These are phyloP conservation scores for Catamblyrhynchus diadema DNA, from an alignment of 2,797 vertebrate species.

Conservation along the genomic window DNA sequence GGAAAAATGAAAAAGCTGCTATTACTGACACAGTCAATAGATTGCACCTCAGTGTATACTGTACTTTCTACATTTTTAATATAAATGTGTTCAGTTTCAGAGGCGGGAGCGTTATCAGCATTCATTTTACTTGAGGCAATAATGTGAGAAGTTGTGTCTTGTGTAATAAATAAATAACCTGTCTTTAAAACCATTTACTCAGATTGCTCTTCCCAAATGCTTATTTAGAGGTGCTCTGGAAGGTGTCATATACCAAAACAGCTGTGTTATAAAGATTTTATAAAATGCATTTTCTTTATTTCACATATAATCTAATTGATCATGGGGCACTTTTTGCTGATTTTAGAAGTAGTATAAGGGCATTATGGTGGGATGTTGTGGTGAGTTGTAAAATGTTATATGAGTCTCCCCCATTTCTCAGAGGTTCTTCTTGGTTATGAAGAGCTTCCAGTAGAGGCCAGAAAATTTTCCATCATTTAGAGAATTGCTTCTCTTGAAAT, in stretches of 20 bases:
- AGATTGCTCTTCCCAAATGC: slow-evolving; percentile 66
- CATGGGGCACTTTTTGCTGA: background rate
- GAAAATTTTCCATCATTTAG: background rate
- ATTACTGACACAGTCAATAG: slow-evolving; percentile 76
- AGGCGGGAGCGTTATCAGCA: slow-evolving; percentile 62
- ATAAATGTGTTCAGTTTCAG: slow-evolving; percentile 75
- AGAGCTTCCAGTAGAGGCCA: background rate
- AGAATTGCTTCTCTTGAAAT: background rate
- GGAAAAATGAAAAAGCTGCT: slow-evolving; percentile 77
- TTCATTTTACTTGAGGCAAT: slow-evolving; percentile 68
- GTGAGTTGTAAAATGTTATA: background rate
- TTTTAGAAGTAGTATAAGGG: background rate
- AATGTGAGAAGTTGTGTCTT: slow-evolving; percentile 67
- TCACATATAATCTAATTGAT: background rate
- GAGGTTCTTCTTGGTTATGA: background rate
- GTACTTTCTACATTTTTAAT: slow-evolving; percentile 78
- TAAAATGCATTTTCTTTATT: background rate
- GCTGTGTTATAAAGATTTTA: background rate
- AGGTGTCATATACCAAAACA: slow-evolving; percentile 6
- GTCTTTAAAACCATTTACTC: slow-evolving; percentile 69
- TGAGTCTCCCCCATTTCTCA: background rate
- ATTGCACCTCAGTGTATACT: slow-evolving; percentile 72
- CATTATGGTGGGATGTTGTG: background rate
- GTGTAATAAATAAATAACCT: slow-evolving; percentile 74
- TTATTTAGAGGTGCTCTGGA: slow-evolving; percentile 61